A percentile compares a stretch with the other conserved stretches of the same genome.
Evolutionary conservation across 2,113 vertebrate species (phyloP).

Genomic region (Pseudopodoces humilis): DNA sequence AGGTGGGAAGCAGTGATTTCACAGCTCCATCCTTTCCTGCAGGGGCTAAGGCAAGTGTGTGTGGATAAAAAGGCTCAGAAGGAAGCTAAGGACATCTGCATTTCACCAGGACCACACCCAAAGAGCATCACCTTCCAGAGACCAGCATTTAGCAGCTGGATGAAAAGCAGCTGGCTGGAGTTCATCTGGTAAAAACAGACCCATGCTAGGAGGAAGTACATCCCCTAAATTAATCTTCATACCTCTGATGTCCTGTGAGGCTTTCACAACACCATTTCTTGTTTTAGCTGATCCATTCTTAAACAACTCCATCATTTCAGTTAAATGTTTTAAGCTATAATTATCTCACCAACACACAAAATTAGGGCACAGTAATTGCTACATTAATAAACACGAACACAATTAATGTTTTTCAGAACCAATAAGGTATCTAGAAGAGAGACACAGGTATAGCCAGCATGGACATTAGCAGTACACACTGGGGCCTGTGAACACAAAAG

Average conservation of each 20-base stretch:
- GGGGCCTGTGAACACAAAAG: neutral
- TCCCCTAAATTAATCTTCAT: neutral
- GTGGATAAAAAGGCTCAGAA: neutral
- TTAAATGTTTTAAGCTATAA: neutral
- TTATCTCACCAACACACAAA: neutral
- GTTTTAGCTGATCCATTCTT: neutral
- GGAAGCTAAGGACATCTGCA: neutral
- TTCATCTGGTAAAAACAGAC: neutral
- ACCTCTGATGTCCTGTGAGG: neutral
- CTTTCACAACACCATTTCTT: neutral
- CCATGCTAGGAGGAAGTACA: neutral
- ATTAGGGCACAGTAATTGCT: neutral
- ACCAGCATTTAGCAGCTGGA: neutral
- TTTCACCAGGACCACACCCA: neutral
- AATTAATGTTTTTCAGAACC: neutral
- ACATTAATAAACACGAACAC: neutral
- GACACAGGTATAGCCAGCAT: neutral
- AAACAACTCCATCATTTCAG: neutral
- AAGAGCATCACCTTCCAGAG: neutral
- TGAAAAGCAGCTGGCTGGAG: neutral
- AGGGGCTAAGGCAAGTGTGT: accelerated
- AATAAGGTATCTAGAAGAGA: neutral
- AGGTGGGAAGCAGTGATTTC: neutral
- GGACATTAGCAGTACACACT: neutral
- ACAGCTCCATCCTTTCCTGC: neutral